A percentile compares a stretch with the other conserved stretches of the same genome.
Evolutionary conservation across 2,888 invertebrate genomes (phyloP).

Genomic region (Trilocha varians): DNA sequence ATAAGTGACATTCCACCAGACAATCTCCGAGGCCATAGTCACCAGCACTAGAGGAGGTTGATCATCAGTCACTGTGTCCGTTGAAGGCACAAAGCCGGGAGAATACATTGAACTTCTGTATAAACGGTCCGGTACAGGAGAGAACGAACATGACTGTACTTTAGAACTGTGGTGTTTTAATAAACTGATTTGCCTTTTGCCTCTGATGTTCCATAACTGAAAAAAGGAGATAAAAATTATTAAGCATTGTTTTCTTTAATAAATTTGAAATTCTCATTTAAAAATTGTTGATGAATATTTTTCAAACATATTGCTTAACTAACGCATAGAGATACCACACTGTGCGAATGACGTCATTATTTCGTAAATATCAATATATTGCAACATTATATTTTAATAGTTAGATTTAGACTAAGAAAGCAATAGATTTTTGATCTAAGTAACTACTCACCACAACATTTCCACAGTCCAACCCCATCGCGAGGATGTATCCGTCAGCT

Average conservation of each 20-base stretch:
- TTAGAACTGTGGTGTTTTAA: conserved; percentile 68
- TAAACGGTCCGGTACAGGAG: conserved; percentile 55
- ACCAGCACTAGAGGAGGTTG: conserved; percentile 65
- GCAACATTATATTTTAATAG: too few species aligned
- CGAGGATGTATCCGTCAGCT: conserved; percentile 72
- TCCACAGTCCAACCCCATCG: conserved; percentile 76
- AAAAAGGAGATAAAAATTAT: conserved; percentile 1
- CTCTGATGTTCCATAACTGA: conserved; percentile 66
- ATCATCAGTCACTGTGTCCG: conserved; percentile 26
- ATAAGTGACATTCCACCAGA: conserved; percentile 72
- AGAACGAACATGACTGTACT: conserved; percentile 68
- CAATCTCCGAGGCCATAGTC: conserved; percentile 72
- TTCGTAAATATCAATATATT: too few species aligned
- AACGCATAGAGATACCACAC: too few species aligned
- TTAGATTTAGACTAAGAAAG: too few species aligned
- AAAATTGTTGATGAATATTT: too few species aligned
- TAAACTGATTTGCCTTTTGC: conserved; percentile 42
- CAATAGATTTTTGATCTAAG: too few species aligned
- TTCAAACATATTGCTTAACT: too few species aligned
- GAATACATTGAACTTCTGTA: conserved; percentile 24
- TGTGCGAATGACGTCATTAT: too few species aligned
- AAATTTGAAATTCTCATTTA: background rate
- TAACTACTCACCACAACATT: conserved; percentile 75
- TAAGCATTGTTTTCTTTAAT: background rate
- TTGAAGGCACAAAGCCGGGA: conserved; percentile 9